A percentile compares a stretch with the other conserved stretches of the same genome.
Evolutionary conservation across 1,140 invertebrate species (phyloP).

Genomic region (Hylaeus anthracinus): DNA sequence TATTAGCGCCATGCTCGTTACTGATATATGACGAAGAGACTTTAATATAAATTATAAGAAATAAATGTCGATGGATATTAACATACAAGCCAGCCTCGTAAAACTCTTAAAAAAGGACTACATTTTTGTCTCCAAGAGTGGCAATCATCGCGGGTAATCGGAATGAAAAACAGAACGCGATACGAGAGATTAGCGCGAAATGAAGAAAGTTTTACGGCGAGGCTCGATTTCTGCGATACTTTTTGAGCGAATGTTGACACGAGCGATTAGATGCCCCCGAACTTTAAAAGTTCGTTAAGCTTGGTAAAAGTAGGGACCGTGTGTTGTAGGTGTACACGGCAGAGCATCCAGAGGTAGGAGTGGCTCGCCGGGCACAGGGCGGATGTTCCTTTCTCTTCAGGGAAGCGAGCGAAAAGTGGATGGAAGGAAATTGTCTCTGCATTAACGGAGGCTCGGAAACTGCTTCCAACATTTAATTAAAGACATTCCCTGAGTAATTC

Average conservation of each 20-base stretch:
- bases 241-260: constrained; percentile 74
- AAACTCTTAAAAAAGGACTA: no score
- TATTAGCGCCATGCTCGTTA: no score
- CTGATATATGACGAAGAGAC: no score
- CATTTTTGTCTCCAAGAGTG: no score
- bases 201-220: constrained; percentile 68
- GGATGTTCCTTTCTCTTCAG: constrained; percentile 71
- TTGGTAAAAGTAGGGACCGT: constrained; percentile 27
- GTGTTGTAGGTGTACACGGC: constrained; percentile 21
- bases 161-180: not conserved
- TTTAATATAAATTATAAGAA: no score
- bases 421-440: constrained; percentile 80
- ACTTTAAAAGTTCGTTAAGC: constrained; percentile 77
- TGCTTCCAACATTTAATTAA: constrained; percentile 81
- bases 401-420: constrained; percentile 73
- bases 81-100: no score
- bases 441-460: constrained; percentile 80
- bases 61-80: no score
- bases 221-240: constrained; percentile 67
- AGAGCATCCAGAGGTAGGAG: not conserved
- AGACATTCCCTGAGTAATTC: constrained; percentile 79
- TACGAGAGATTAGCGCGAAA: constrained; percentile 37
- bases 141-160: not conserved
- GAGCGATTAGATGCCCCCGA: constrained; percentile 72
- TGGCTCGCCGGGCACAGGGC: constrained; percentile 11